phyloP scores from a whole-genome alignment of 2,888 invertebrate genomes.

The Apodemia mormo region DNA sequence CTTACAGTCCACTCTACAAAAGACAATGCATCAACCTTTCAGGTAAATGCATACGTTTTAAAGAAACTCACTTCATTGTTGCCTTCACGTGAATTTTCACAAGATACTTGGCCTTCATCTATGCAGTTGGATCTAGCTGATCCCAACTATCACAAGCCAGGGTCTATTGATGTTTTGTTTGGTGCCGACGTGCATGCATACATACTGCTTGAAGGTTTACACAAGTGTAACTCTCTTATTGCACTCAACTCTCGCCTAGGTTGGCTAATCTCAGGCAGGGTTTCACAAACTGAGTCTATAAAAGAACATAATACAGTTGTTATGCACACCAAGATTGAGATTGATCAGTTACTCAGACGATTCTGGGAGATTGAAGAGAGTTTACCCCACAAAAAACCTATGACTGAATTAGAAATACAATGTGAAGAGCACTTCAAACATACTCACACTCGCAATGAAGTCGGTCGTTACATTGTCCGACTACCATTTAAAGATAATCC shows the following conservation, averaged over 20 bases:
- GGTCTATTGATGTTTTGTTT: slow-evolving; percentile 34
- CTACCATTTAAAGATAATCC: slow-evolving; percentile 34
- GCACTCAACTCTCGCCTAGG: slow-evolving; percentile 35
- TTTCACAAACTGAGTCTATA: slow-evolving; percentile 28
- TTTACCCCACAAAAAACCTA: slow-evolving; percentile 26
- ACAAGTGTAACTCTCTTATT: slow-evolving; percentile 31
- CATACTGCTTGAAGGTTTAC: slow-evolving; percentile 35
- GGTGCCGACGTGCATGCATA: slow-evolving; percentile 37
- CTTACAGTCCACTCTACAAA: slow-evolving; percentile 24
- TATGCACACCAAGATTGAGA: slow-evolving; percentile 31
- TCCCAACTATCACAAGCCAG: slow-evolving; percentile 34
- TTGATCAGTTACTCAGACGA: slow-evolving; percentile 33
- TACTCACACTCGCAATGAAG: slow-evolving; percentile 27
- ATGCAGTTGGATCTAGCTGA: slow-evolving; percentile 31
- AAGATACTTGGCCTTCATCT: slow-evolving; percentile 27
- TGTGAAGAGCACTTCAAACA: slow-evolving; percentile 36
- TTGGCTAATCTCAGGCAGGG: slow-evolving; percentile 37
- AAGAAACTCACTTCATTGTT: slow-evolving; percentile 32
- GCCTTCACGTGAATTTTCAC: slow-evolving; percentile 19
- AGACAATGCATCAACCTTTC: slow-evolving; percentile 14
- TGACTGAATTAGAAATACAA: slow-evolving; percentile 32
- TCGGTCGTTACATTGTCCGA: slow-evolving; percentile 36
- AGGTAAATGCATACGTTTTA: slow-evolving; percentile 32
- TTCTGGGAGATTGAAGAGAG: slow-evolving; percentile 40
- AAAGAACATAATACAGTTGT: slow-evolving; percentile 30